Evolutionary conservation across 2,797 vertebrate genomes (phyloP).

Genomic region (Siniperca scherzeri): DNA sequence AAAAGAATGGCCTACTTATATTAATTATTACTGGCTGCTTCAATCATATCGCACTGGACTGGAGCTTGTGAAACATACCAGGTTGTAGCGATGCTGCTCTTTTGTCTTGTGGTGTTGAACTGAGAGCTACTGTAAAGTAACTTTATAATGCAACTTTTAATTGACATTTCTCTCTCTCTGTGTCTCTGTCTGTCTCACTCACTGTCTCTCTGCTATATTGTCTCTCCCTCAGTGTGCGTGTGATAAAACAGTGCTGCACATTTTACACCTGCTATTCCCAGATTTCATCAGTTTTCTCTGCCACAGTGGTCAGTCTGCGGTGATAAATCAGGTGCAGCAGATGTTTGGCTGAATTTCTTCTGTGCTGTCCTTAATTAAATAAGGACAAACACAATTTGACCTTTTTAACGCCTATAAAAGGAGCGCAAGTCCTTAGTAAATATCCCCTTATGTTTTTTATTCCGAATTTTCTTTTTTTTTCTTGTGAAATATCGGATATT

Average conservation of each 20-base stretch:
- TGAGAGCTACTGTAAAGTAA: not conserved
- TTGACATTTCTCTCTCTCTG: not conserved
- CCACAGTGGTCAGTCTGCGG: not conserved
- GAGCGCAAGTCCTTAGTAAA: not conserved
- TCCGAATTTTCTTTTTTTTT: not conserved
- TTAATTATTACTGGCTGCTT: not conserved
- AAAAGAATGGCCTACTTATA: not conserved
- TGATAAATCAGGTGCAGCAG: not conserved
- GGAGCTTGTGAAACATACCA: not conserved
- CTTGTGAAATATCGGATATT: not conserved
- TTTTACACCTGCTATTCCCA: not conserved
- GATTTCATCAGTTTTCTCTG: not conserved
- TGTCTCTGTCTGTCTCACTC: not conserved
- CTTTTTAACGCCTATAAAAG: not conserved
- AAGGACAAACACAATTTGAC: not conserved
- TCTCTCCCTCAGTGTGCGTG: not conserved
- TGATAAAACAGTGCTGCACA: not conserved
- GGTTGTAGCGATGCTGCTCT: too few species aligned
- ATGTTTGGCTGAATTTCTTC: not conserved
- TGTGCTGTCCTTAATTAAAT: not conserved
- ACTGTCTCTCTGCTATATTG: not conserved
- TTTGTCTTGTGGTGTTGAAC: not conserved
- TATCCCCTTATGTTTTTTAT: not conserved
- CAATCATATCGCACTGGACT: not conserved
- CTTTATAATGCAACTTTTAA: not conserved